These are phyloP conservation scores for Bovichtus diacanthus DNA, from an alignment of 2,797 vertebrate genomes.

Conservation along the genomic window DNA sequence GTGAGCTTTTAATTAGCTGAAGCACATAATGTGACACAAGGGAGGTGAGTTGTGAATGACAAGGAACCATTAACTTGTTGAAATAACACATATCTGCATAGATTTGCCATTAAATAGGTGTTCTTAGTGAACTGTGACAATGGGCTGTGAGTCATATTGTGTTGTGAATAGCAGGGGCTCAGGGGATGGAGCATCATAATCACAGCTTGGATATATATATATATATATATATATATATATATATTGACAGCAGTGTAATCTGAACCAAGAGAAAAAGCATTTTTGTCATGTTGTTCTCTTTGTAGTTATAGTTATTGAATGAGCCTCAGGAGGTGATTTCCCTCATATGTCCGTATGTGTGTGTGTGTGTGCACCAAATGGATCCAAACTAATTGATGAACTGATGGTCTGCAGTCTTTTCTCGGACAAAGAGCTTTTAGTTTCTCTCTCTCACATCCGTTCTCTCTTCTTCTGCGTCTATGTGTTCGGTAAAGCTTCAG, in stretches of 20 bases:
- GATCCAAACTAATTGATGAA: slow-evolving; percentile 66
- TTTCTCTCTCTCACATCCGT: slow-evolving; percentile 38
- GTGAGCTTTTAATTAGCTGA: slow-evolving; percentile 65
- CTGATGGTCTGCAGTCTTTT: slow-evolving; percentile 48
- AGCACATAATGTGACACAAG: slow-evolving; percentile 47
- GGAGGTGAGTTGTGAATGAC: slow-evolving; percentile 59
- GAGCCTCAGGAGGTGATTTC: neutral
- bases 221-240: no score
- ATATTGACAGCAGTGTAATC: neutral
- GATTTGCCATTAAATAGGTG: slow-evolving; percentile 36
- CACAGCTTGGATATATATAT: neutral
- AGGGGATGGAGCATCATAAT: neutral
- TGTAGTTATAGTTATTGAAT: slow-evolving; percentile 28
- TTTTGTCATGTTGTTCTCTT: slow-evolving; percentile 8
- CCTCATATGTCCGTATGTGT: neutral
- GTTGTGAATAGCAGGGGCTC: slow-evolving; percentile 2
- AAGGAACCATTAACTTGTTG: slow-evolving; percentile 64
- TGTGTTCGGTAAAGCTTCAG: slow-evolving; percentile 53
- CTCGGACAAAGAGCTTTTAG: slow-evolving; percentile 69
- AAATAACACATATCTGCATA: slow-evolving; percentile 49
- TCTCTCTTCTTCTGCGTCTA: slow-evolving; percentile 24
- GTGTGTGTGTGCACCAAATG: slow-evolving; percentile 32
- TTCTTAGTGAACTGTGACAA: slow-evolving; percentile 37
- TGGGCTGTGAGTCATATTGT: neutral
- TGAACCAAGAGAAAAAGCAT: neutral